phyloP scores from a whole-genome alignment of 2,888 invertebrate genomes.

The Diloba caeruleocephala region DNA sequence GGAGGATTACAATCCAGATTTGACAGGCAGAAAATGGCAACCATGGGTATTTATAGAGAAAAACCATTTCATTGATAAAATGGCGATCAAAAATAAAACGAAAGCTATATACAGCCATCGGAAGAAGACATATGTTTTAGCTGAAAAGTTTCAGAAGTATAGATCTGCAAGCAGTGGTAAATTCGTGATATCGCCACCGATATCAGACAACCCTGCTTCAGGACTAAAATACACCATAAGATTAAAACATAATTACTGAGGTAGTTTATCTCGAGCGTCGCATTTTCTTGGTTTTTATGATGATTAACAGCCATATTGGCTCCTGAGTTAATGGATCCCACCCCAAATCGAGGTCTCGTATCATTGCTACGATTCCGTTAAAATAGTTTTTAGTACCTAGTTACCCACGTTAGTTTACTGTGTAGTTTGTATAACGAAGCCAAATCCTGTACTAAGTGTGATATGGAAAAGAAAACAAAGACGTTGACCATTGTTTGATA shows the following conservation, averaged over 20 bases:
- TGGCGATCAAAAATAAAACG: slow-evolving; percentile 78
- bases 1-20: slow-evolving; percentile 77
- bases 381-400: slow-evolving; percentile 69
- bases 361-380: slow-evolving; percentile 75
- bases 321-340: slow-evolving; percentile 63
- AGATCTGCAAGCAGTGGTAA: slow-evolving; percentile 78
- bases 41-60: slow-evolving; percentile 86
- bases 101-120: slow-evolving; percentile 80
- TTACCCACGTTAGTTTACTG: slow-evolving; percentile 77
- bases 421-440: slow-evolving; percentile 71
- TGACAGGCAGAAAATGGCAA: slow-evolving; percentile 87
- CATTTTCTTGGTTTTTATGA: slow-evolving; percentile 47
- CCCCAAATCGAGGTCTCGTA: slow-evolving; percentile 66
- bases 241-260: slow-evolving; percentile 77
- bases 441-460: slow-evolving; percentile 82
- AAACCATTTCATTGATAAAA: slow-evolving; percentile 82
- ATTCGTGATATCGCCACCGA: slow-evolving; percentile 81
- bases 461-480: slow-evolving; percentile 72
- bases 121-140: slow-evolving; percentile 77
- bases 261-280: slow-evolving; percentile 56
- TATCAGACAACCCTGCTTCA: slow-evolving; percentile 62
- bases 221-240: slow-evolving; percentile 84
- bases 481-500: slow-evolving; percentile 64
- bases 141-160: slow-evolving; percentile 81
- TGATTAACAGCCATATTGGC: slow-evolving; percentile 53